Conservation (phyloP, 2,797 vertebrate species). For the Sitta carolinensis region DNA sequence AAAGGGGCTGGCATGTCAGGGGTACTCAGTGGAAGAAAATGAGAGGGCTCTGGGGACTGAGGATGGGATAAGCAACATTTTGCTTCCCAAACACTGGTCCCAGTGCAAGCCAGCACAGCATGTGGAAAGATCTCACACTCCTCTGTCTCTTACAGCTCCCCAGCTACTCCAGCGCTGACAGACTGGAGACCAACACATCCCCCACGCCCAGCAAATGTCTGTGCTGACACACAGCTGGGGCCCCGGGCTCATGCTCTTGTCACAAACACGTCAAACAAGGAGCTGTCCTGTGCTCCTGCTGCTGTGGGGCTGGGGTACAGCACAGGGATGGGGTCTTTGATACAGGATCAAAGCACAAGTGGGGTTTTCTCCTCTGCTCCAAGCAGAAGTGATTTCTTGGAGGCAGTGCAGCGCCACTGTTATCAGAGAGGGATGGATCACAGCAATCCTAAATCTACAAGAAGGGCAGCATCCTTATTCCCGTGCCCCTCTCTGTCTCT, state of each 20-base stretch:
- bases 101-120: neutral
- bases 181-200: neutral
- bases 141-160: neutral
- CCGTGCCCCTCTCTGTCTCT: neutral
- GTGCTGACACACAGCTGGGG: neutral
- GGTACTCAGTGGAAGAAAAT: conserved; percentile 10
- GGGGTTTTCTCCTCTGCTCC: neutral
- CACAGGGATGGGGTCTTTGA: neutral
- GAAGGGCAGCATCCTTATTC: neutral
- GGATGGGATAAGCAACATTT: neutral
- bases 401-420: neutral
- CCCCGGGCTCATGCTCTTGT: neutral
- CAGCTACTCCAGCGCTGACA: neutral
- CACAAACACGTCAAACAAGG: neutral
- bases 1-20: neutral
- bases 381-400: neutral
- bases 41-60: conserved; percentile 5
- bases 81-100: neutral
- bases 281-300: neutral
- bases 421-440: rapidly evolving
- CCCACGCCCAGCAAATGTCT: neutral
- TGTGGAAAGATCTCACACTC: neutral
- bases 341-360: neutral
- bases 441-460: neutral
- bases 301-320: neutral